phyloP scores from a whole-genome alignment of 2,888 invertebrate genomes.

The Oligia strigilis region DNA sequence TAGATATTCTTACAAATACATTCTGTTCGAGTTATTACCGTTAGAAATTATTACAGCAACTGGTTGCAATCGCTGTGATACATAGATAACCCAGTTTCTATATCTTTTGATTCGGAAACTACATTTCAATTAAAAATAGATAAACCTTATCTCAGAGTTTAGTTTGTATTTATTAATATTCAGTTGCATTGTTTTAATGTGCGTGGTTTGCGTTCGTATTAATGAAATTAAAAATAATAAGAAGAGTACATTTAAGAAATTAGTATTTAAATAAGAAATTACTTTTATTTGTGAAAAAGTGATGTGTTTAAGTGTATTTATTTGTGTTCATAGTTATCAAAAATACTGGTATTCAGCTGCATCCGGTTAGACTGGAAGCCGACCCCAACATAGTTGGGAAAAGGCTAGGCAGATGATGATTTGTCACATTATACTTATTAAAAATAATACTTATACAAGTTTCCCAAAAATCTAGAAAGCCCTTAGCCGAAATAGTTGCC shows the following conservation, averaged over 20 bases:
- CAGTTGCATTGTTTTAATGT: conserved; percentile 44
- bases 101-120: conserved; percentile 48
- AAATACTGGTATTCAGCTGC: too few species aligned
- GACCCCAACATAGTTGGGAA: too few species aligned
- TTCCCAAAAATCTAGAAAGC: background rate
- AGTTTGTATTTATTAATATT: conserved; percentile 38
- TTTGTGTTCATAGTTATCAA: background rate
- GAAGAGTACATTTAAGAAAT: too few species aligned
- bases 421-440: background rate
- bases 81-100: conserved; percentile 53
- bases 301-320: background rate
- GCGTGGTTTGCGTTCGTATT: conserved; percentile 15
- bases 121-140: conserved; percentile 51
- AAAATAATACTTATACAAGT: background rate
- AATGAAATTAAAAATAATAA: background rate
- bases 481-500: background rate
- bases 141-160: conserved; percentile 53
- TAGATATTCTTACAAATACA: background rate
- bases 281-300: background rate
- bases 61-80: conserved; percentile 49
- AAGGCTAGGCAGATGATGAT: too few species aligned
- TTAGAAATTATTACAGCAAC: conserved; percentile 31
- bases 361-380: too few species aligned
- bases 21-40: background rate
- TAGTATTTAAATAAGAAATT: background rate